Evolutionary conservation across 2,888 invertebrate genomes (phyloP).

Genomic region (Microctonus brassicae): DNA sequence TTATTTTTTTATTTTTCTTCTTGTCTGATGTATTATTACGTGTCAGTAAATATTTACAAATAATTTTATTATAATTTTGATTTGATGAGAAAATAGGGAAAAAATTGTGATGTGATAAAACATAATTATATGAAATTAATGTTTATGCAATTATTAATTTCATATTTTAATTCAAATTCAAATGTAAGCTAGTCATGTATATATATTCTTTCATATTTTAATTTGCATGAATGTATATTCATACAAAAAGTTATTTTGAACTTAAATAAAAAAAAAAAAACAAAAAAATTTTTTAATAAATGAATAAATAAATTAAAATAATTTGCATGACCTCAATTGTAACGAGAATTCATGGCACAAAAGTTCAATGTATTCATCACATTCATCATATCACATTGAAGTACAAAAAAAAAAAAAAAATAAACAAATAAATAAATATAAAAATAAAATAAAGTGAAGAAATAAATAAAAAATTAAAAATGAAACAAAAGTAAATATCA

Average conservation of each 20-base stretch:
- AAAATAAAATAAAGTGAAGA: not conserved
- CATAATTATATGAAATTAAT: slow-evolving; percentile 8
- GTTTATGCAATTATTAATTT: slow-evolving; percentile 5
- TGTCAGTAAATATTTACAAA: not conserved
- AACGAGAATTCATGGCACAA: not conserved
- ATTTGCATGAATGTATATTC: not conserved
- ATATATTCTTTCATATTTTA: not conserved
- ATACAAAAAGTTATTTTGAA: not conserved
- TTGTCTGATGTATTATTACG: not conserved
- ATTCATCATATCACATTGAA: not conserved
- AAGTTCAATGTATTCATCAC: not conserved
- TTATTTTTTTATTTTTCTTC: not conserved
- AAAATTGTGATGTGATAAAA: slow-evolving; percentile 10
- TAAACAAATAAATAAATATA: not conserved
- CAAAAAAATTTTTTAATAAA: not conserved
- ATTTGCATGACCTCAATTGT: not conserved
- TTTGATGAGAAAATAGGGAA: not conserved
- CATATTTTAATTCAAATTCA: not conserved
- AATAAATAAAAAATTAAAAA: not conserved
- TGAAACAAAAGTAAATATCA: not conserved
- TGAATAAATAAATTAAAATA: not conserved
- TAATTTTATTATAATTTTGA: not conserved
- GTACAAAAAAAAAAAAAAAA: not conserved
- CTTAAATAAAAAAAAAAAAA: not conserved
- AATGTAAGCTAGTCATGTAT: not conserved